Evolutionary conservation across 2,113 vertebrate genomes (phyloP), one percentile per base, ranked within the genome.

Genomic region (Pterocles gutturalis): DNA sequence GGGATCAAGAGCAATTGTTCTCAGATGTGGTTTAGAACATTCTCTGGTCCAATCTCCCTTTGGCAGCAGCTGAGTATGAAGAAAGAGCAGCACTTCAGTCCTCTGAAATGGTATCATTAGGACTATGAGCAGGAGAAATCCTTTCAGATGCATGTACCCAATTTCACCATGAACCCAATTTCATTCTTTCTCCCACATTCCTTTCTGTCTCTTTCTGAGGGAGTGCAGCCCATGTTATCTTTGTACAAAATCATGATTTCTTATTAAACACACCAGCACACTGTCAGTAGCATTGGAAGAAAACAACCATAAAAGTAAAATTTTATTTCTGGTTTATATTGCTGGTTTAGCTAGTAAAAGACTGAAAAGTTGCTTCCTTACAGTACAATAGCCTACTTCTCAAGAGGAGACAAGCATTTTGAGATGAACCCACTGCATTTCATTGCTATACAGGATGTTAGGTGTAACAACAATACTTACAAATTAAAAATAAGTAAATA

Each of bases 41-140:
- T 94, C 93, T 89, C 69, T 76, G n/a, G 38, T 71, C 28, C 88
- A 49, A n/a, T 31, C 76, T 95, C 69, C 51, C 60, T n/a, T 89
- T 93, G 24, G 7, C 79, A 93, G 81, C 36, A 81, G 84, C 61
- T 75, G 24, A 67, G 26, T 71, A 85, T 88, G 84, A 89, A 70
- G 89, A 95, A 79, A 67, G 67, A 97, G 93, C 84, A 90, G 70
- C 90, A 77, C 71, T 95, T 83, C 83, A 85, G 58, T 83, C 55
- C 51, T 93, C 65, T 78, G 65, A 87, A 95, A 86, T 73, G 69
- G 41, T 85, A 70, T 91, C 77, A 64, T 84, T 93, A 96, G 31
- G 61, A 83, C 21, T 92, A 43, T 78, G 79, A 90, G 65, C 70
- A 81, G 80, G 54, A 87, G 34, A 20, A 64, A 69, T 83, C 34